Conservation (phyloP, 1,140 invertebrate genomes). For the Globodera ellingtonae region DNA sequence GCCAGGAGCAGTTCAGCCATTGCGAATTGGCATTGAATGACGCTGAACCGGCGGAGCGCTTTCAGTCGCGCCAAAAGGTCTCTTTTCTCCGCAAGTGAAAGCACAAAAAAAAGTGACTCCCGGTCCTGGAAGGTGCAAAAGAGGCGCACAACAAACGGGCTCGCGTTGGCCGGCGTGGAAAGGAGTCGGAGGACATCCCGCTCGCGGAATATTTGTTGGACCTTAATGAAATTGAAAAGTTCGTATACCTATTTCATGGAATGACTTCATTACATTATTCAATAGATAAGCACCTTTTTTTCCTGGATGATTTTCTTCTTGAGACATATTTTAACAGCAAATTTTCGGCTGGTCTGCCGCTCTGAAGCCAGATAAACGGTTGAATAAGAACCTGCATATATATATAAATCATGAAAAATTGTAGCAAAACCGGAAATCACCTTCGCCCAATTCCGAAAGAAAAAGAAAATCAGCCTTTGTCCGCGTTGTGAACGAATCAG, state of each 20-base stretch:
- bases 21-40: constrained; percentile 34
- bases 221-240: constrained; percentile 21
- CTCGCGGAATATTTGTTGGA: constrained; percentile 49
- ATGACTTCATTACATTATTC: too few relatives aligned
- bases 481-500: background rate
- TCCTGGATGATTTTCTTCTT: constrained; percentile 46
- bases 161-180: constrained; percentile 39
- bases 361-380: constrained; percentile 44
- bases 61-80: constrained; percentile 38
- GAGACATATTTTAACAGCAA: constrained; percentile 48
- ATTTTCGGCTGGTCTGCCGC: constrained; percentile 27
- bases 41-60: constrained; percentile 33
- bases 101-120: constrained; percentile 49
- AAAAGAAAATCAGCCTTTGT: constrained; percentile 39
- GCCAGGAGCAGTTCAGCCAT: constrained; percentile 39
- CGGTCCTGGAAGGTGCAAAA: constrained; percentile 50
- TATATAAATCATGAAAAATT: background rate
- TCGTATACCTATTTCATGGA: too few relatives aligned
- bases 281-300: constrained; percentile 41
- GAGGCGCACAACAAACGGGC: constrained; percentile 45
- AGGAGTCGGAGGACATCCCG: constrained; percentile 37
- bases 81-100: constrained; percentile 33
- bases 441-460: constrained; percentile 46
- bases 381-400: constrained; percentile 41
- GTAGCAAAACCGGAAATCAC: background rate